phyloP scores from a whole-genome alignment of 2,888 invertebrate genomes.

The Graphium colonna region DNA sequence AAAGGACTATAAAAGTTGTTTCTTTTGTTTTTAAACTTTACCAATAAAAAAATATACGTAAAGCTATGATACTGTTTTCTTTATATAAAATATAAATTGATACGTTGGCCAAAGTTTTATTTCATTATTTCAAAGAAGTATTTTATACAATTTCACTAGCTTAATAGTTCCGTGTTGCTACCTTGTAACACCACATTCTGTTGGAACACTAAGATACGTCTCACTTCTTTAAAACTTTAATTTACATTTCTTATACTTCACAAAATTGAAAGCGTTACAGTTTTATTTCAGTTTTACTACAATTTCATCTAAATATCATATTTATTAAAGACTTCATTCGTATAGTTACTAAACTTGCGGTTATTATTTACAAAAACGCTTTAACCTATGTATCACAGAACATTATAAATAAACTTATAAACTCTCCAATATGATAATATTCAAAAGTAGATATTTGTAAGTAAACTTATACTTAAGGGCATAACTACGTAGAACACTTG shows the following conservation, averaged over 20 bases:
- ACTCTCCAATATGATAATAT: too few relatives aligned
- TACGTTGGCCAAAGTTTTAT: constrained; percentile 77
- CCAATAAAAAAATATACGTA: too few relatives aligned
- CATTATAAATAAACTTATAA: not conserved
- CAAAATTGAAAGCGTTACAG: constrained; percentile 65
- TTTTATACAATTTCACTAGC: constrained; percentile 74
- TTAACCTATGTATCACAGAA: constrained; percentile 76
- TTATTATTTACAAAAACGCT: constrained; percentile 68
- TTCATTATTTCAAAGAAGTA: constrained; percentile 75
- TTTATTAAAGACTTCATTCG: constrained; percentile 54
- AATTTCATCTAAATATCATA: constrained; percentile 35
- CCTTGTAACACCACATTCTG: constrained; percentile 28
- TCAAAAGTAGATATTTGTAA: too few relatives aligned
- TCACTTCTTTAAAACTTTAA: constrained; percentile 56
- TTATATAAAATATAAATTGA: too few relatives aligned
- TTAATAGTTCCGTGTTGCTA: constrained; percentile 35
- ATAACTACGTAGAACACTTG: too few relatives aligned
- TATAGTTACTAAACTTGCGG: constrained; percentile 43
- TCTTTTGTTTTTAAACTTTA: too few relatives aligned
- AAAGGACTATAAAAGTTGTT: too few relatives aligned
- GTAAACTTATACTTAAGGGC: too few relatives aligned
- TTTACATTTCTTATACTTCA: constrained; percentile 37
- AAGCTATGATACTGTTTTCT: too few relatives aligned
- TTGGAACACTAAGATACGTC: constrained; percentile 41
- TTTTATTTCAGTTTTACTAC: constrained; percentile 32